phyloP scores from a whole-genome alignment of 2,797 vertebrate species.

The Microctenopoma stevenorrisi region DNA sequence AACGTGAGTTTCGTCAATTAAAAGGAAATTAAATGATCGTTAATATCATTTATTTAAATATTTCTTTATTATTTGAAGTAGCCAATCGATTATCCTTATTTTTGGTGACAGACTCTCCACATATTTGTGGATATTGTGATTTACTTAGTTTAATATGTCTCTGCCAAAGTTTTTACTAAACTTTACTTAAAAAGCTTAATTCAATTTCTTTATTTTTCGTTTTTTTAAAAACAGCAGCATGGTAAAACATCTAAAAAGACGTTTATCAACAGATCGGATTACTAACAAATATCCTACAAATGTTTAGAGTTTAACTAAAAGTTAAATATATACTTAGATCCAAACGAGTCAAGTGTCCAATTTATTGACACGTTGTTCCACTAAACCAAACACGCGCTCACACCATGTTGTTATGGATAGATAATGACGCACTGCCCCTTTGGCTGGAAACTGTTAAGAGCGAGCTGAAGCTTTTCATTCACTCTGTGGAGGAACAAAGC shows the following conservation, averaged over 20 bases:
- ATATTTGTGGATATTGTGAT: background rate
- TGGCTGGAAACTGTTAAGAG: background rate
- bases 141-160: background rate
- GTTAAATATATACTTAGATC: background rate
- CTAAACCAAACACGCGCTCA: background rate
- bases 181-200: no score
- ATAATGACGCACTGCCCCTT: conserved; percentile 7
- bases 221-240: background rate
- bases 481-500: background rate
- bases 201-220: no score
- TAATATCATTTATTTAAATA: background rate
- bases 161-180: background rate
- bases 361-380: background rate
- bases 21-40: background rate
- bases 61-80: background rate
- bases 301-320: no score
- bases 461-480: background rate
- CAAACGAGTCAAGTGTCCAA: background rate
- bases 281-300: background rate
- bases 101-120: background rate
- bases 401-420: background rate
- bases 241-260: background rate
- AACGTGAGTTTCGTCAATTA: background rate
- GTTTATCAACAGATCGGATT: background rate
- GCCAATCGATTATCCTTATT: background rate